Conservation (phyloP, 1,140 invertebrate genomes). For the Bombus impatiens region DNA sequence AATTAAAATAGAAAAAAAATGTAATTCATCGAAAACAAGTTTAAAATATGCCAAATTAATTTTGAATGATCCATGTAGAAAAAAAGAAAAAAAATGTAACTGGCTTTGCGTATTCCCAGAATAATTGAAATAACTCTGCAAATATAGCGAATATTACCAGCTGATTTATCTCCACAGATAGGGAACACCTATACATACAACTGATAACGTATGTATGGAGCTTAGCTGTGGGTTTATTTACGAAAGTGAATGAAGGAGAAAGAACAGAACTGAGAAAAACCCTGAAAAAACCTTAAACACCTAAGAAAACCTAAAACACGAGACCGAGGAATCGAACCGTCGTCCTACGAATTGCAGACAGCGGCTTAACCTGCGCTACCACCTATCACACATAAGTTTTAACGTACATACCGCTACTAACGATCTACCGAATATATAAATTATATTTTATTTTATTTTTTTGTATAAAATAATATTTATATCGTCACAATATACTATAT, state of each 20-base stretch:
- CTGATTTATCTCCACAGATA: constrained; percentile 74
- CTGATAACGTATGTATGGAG: constrained; percentile 72
- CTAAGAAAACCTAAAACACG: too few species aligned
- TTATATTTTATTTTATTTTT: too few species aligned
- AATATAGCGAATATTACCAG: constrained; percentile 77
- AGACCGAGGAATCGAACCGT: constrained; percentile 55
- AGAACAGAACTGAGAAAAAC: background rate
- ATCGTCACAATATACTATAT: too few species aligned
- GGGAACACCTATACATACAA: constrained; percentile 74
- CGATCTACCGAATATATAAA: rapidly evolving
- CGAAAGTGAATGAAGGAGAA: background rate
- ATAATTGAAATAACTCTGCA: constrained; percentile 55
- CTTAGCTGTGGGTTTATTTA: constrained; percentile 57
- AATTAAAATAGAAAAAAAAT: background rate
- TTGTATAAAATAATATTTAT: too few species aligned
- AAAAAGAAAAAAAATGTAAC: constrained; percentile 70
- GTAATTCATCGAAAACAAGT: background rate
- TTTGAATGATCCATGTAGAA: background rate
- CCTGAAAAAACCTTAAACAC: too few species aligned
- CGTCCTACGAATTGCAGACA: background rate
- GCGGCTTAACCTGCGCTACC: constrained; percentile 27
- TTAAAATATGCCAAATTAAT: background rate
- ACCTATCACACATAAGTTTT: rapidly evolving
- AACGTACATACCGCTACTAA: rapidly evolving
- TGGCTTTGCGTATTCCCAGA: constrained; percentile 72